Evolutionary conservation across 2,888 invertebrate genomes (phyloP).

Genomic region (Galerucella pusilla): DNA sequence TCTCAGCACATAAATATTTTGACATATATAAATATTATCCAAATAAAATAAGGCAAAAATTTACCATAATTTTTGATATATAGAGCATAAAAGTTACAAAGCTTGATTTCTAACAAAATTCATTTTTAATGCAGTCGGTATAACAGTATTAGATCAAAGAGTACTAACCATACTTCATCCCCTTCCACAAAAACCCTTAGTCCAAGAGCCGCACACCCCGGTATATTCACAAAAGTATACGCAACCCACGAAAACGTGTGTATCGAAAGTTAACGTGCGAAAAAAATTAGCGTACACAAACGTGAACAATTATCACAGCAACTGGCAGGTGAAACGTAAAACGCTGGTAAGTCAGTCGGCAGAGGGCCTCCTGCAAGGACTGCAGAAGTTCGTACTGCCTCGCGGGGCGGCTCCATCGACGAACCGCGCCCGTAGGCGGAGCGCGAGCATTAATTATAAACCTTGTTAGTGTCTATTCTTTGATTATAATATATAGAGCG

Average conservation of each 20-base stretch:
- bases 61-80: too few species aligned
- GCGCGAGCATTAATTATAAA: conserved; percentile 59
- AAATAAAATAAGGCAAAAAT: too few species aligned
- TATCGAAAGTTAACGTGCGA: conserved; percentile 24
- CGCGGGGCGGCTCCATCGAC: conserved; percentile 54
- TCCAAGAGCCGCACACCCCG: too few species aligned
- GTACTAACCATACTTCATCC: too few species aligned
- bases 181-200: too few species aligned
- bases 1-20: too few species aligned
- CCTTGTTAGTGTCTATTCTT: conserved; percentile 56
- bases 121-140: too few species aligned
- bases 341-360: conserved; percentile 46
- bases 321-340: conserved; percentile 39
- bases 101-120: too few species aligned
- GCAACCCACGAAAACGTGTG: conserved; percentile 7
- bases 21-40: too few species aligned
- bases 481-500: conserved; percentile 45
- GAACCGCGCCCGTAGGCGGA: conserved; percentile 57
- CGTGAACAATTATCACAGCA: conserved; percentile 44
- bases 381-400: conserved; percentile 51
- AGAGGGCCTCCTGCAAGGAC: conserved; percentile 51
- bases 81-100: too few species aligned
- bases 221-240: conserved; percentile 10
- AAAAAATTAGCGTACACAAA: conserved; percentile 24
- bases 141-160: too few species aligned